Conservation (phyloP, 2,888 invertebrate species). For the Tetramorium bicarinatum region DNA sequence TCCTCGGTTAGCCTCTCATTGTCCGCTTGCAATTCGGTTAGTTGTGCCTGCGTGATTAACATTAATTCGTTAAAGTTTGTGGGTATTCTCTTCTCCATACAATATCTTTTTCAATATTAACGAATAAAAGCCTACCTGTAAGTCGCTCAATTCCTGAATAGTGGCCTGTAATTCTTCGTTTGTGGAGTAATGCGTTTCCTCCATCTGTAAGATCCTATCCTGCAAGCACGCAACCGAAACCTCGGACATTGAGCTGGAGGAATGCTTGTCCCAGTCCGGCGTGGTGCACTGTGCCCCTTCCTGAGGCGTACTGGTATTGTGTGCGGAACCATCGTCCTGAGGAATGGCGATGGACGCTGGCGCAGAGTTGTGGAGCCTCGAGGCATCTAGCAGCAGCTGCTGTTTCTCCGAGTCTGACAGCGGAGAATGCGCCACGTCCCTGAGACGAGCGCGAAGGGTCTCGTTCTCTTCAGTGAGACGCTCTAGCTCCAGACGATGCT, state of each 20-base stretch:
- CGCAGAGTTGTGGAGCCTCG: slow-evolving; percentile 92
- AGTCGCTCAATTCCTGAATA: slow-evolving; percentile 95
- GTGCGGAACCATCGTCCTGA: slow-evolving; percentile 77
- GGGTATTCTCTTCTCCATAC: not conserved
- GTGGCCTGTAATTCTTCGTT: slow-evolving; percentile 98
- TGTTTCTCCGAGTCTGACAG: slow-evolving; percentile 94
- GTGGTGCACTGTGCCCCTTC: slow-evolving; percentile 91
- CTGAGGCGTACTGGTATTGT: slow-evolving; percentile 64
- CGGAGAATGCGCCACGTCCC: slow-evolving; percentile 93
- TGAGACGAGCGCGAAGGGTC: slow-evolving; percentile 91
- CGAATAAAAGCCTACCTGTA: slow-evolving; percentile 88
- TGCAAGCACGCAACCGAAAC: slow-evolving; percentile 97
- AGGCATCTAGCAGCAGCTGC: slow-evolving; percentile 91
- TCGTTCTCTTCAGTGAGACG: slow-evolving; percentile 93
- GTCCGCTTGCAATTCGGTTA: slow-evolving; percentile 95
- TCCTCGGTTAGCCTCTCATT: slow-evolving; percentile 96
- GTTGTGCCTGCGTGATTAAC: slow-evolving; percentile 89
- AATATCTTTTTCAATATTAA: not conserved
- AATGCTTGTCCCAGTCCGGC: slow-evolving; percentile 97
- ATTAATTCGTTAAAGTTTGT: slow-evolving; percentile 4
- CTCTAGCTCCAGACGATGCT: slow-evolving; percentile 89
- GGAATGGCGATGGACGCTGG: slow-evolving; percentile 91
- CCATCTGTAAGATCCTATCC: slow-evolving; percentile 97
- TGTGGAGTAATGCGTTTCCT: slow-evolving; percentile 95
- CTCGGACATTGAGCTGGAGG: slow-evolving; percentile 94